Evolutionary conservation across 1,140 invertebrate genomes (phyloP), one percentile per base, ranked within the genome.

Genomic region (Drosophila mayri): DNA sequence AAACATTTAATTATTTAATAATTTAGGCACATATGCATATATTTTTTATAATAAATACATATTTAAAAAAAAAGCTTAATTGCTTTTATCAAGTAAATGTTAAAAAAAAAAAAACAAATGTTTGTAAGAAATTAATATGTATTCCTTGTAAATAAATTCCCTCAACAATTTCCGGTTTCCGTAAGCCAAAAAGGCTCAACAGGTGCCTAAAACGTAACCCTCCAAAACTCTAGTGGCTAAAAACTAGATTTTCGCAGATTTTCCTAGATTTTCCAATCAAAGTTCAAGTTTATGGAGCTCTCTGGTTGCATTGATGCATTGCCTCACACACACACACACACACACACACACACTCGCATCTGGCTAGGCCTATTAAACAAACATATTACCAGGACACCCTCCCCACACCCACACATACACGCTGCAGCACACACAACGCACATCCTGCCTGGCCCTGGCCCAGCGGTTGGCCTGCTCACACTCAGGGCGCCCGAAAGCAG

Each of bases 361-460:
- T 14, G 46, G 60, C 70, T 84, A 81, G 79, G 83, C 83, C 83
- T 87, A 87, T 87, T 87, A 87, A 87, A 38, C 76, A 87, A 76
- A 87, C 83, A 87, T 87, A 87, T 86, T 86, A 86, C 70, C 60
- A n/a, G 61, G 54, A 54, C 32, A 14, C 46, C 59, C 37, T 49
- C 41, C 11, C 10, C 38, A 20, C 41, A 47, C 46, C 46, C 20
- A 32, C 32, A 16, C 44, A 49, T 22, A 25, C 25, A n/a, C n/a
- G n/a, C n/a, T n/a, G 1, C 5, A 6, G 11, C 49, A 41, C 30
- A 16, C 22, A 22, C 35, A 20, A 37, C 37, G 11, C 47, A 44
- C 22, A 11, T 18, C 28, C 41, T 47, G 14, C 49, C 14, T 32
- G 58, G 54, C 59, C 49, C 30, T 52, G 61, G 62, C 41, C 75